Base-by-base conservation (phyloP, 2,113 vertebrate genomes). In the Gobius niger region DNA sequence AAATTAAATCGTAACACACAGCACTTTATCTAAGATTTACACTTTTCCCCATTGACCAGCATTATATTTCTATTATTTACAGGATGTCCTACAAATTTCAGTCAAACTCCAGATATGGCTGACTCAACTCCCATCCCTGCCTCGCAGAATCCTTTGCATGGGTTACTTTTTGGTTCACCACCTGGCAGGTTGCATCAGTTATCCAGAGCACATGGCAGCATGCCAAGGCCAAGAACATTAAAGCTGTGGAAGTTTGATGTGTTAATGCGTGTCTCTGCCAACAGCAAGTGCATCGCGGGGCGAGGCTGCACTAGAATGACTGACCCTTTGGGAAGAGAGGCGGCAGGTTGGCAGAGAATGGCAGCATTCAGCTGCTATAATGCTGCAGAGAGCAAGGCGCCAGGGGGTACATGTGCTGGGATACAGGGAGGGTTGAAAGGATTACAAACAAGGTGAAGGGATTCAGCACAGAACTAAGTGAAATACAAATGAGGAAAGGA, bases 181-280 rank as follows among this genome's bases (percentile, higher is more conserved):
- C 72, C 49, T 47, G 69, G 75, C 76, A 76, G 66, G 77, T 75
- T 74, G 19, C 50, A 65, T 78, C 52, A 74, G 50, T 65, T 69
- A 76, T 71, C 42, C 72, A 40, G 52, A 57, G 70, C 5, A 15
- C 51, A 47, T 68, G 77, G 82, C 62, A 50, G 46, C 4, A 0
- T 61, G 72, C 77, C 82, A 85, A 85, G 52, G 61, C 49, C 62
- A 75, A 62, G 65, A 67, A 71, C 71, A 82, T 82, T 81, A 72
- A 67, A 63, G 63, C 47, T 80, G 72, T 81, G 63, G 79, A 75
- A 82, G 72, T 80, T 81, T 79, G 77, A 88, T 80, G 72, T 83
- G 78, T 82, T 82, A 74, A 76, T 85, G 73, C 70, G 61, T 67
- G 63, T 68, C 56, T 60, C 56, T 62, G 73, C 59, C 78, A 83